These are phyloP conservation scores for Archilochus colubris DNA, from an alignment of 2,113 vertebrate genomes.

Conservation along the genomic window DNA sequence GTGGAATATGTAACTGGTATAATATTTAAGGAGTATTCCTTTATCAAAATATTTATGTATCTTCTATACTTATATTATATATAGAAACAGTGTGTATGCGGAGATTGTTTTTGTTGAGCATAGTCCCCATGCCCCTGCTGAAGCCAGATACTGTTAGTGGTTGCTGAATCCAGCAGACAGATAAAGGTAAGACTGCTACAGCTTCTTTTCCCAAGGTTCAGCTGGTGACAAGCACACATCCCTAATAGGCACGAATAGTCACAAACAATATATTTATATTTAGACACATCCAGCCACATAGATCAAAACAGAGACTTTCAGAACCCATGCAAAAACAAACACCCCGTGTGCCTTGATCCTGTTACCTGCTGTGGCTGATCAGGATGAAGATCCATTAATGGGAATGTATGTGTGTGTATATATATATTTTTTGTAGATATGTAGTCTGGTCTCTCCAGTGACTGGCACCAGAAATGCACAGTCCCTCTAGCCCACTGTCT, in stretches of 20 bases:
- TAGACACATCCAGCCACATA: neutral
- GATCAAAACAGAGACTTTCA: neutral
- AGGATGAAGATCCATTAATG: neutral
- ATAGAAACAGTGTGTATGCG: neutral
- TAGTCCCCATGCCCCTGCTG: neutral
- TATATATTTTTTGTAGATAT: too few species aligned
- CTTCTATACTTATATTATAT: neutral
- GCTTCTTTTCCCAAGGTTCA: neutral
- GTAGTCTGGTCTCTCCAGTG: neutral
- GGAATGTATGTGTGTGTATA: neutral
- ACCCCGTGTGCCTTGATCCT: neutral
- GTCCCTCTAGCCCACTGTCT: neutral
- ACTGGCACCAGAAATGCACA: neutral
- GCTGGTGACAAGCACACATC: fast-evolving
- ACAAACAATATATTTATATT: neutral
- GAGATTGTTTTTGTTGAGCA: neutral
- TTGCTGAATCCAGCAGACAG: neutral
- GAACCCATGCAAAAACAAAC: neutral
- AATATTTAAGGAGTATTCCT: neutral
- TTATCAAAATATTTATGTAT: neutral
- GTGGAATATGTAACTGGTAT: neutral
- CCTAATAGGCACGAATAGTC: neutral
- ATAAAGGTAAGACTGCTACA: neutral
- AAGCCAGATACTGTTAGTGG: neutral
- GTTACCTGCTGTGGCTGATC: neutral